A percentile compares a stretch with the other conserved stretches of the same genome.
phyloP scores from a whole-genome alignment of 2,797 vertebrate species.

The Artibeus lituratus region DNA sequence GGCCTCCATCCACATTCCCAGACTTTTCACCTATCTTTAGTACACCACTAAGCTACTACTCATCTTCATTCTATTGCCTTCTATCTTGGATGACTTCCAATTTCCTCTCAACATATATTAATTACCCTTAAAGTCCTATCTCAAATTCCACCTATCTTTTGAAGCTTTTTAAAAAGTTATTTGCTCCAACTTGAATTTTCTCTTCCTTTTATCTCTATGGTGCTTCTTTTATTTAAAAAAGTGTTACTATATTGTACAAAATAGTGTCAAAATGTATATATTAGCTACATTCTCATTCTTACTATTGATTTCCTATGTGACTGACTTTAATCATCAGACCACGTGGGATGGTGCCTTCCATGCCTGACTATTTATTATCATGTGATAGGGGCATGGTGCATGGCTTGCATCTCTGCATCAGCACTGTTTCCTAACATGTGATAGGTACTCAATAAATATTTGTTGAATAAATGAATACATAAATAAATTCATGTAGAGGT shows the following conservation, averaged over 20 bases:
- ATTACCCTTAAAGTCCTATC: neutral
- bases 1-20: neutral
- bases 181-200: neutral
- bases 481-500: neutral
- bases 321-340: neutral
- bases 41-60: neutral
- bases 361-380: neutral
- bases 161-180: neutral
- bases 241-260: neutral
- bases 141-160: neutral
- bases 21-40: neutral
- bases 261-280: neutral
- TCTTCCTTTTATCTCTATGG: neutral
- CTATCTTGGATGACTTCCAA: neutral
- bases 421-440: neutral
- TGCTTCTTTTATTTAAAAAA: neutral
- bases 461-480: neutral
- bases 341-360: neutral
- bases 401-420: neutral
- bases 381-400: neutral
- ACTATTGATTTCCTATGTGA: neutral
- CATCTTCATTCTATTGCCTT: neutral
- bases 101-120: neutral
- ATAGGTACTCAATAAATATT: neutral
- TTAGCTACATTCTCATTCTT: neutral